Evolutionary conservation across 2,113 vertebrate species (phyloP).

Genomic region (Thamnaconus septentrionalis): DNA sequence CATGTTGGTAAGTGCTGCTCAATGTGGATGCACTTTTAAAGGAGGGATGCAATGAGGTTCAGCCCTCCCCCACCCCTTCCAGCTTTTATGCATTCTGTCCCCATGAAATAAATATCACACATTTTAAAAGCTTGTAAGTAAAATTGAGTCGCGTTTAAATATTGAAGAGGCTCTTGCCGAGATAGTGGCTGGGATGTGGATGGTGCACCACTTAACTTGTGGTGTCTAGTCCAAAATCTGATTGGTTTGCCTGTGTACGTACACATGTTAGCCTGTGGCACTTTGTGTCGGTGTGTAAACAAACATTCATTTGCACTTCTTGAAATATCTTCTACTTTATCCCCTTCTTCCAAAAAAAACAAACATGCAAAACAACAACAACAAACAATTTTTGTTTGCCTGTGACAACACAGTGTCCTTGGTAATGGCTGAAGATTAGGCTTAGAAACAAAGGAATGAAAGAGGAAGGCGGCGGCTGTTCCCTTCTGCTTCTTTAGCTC

Average conservation of each 20-base stretch:
- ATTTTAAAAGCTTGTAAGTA: slow-evolving; percentile 75
- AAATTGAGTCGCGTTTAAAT: slow-evolving; percentile 70
- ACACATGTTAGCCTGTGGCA: slow-evolving; percentile 52
- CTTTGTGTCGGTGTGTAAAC: slow-evolving; percentile 56
- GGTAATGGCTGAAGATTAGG: not conserved
- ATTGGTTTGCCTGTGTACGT: slow-evolving; percentile 53
- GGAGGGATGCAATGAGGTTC: slow-evolving; percentile 52
- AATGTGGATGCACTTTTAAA: slow-evolving; percentile 56
- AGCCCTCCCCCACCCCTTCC: slow-evolving; percentile 28
- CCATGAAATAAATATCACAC: slow-evolving; percentile 79
- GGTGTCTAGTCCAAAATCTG: slow-evolving; percentile 58
- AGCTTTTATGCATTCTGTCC: slow-evolving; percentile 73
- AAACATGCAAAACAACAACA: no score
- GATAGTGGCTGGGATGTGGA: slow-evolving; percentile 47
- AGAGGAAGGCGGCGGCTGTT: slow-evolving; percentile 17
- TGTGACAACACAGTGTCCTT: no score
- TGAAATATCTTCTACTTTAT: no score
- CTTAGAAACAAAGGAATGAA: slow-evolving; percentile 5
- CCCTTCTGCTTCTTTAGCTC: slow-evolving; percentile 50
- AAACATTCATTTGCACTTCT: not conserved
- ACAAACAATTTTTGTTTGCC: no score
- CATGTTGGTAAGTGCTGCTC: slow-evolving; percentile 61
- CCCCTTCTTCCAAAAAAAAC: no score
- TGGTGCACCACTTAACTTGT: slow-evolving; percentile 67
- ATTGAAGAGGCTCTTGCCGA: slow-evolving; percentile 65